Evolutionary conservation across 2,113 vertebrate species (phyloP).

Genomic region (Acanthisitta chloris): DNA sequence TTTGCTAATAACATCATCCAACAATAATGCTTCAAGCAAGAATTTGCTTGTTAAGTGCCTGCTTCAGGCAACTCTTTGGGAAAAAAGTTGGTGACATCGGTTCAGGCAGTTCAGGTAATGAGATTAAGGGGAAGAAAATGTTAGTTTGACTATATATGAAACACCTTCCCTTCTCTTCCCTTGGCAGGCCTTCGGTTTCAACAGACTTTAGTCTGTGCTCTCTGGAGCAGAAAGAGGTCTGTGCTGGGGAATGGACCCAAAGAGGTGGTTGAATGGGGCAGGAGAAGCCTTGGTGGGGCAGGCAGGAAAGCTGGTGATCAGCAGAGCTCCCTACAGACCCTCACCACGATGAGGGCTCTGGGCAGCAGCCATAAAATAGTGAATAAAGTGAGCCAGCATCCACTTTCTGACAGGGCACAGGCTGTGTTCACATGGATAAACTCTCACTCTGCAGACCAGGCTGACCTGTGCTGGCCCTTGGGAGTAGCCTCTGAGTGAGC

Average conservation of each 20-base stretch:
- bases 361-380: neutral
- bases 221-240: neutral
- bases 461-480: neutral
- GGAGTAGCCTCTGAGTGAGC: neutral
- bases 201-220: neutral
- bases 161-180: neutral
- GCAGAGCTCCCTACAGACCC: neutral
- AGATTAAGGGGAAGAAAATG: neutral
- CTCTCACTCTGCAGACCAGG: neutral
- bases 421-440: rapidly evolving
- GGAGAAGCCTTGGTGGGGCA: neutral
- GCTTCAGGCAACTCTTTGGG: neutral
- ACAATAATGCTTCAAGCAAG: neutral
- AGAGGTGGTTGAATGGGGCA: neutral
- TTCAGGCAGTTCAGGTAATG: neutral
- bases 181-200: neutral
- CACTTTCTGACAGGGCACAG: neutral
- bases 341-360: neutral
- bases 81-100: neutral
- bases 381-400: neutral
- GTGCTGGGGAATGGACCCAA: neutral
- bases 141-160: neutral
- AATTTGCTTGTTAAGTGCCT: neutral
- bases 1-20: neutral
- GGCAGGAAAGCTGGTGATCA: neutral